phyloP scores from a whole-genome alignment of 2,888 invertebrate genomes.

The Pristionchus maxplancki region DNA sequence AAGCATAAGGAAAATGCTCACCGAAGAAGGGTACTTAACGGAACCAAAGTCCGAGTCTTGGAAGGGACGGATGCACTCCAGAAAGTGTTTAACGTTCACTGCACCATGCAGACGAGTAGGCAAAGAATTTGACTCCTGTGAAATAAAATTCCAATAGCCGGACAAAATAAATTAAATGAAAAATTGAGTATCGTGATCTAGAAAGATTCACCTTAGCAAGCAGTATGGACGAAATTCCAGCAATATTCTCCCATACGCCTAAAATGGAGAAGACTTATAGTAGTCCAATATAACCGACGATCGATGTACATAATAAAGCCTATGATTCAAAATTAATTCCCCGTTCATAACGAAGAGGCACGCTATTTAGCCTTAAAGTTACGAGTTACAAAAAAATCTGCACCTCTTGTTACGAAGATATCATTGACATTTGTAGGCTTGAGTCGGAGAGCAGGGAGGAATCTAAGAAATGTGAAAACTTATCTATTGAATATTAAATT shows the following conservation, averaged over 20 bases:
- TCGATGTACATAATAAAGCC: too few relatives aligned
- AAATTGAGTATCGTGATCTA: neutral
- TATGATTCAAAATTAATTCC: too few relatives aligned
- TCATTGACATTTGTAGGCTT: conserved; percentile 66
- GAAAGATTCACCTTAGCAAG: conserved; percentile 62
- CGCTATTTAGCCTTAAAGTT: neutral
- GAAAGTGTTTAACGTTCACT: conserved; percentile 66
- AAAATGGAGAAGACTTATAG: conserved; percentile 46
- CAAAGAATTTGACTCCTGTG: conserved; percentile 58
- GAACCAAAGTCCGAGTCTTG: conserved; percentile 71
- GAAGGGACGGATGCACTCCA: conserved; percentile 74
- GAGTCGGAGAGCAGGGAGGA: conserved; percentile 66
- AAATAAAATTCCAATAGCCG: too few relatives aligned
- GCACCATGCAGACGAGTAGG: conserved; percentile 73
- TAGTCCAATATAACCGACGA: neutral
- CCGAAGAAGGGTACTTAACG: conserved; percentile 66
- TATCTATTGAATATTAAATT: neutral
- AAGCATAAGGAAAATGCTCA: too few relatives aligned
- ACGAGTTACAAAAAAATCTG: neutral
- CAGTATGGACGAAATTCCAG: conserved; percentile 72
- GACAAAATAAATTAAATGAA: neutral
- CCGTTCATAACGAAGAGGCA: too few relatives aligned
- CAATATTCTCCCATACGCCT: conserved; percentile 73
- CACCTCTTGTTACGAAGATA: conserved; percentile 72
- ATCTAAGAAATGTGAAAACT: conserved; percentile 59